Conservation (phyloP, 2,797 vertebrate species). For the Glyptemys insculpta region DNA sequence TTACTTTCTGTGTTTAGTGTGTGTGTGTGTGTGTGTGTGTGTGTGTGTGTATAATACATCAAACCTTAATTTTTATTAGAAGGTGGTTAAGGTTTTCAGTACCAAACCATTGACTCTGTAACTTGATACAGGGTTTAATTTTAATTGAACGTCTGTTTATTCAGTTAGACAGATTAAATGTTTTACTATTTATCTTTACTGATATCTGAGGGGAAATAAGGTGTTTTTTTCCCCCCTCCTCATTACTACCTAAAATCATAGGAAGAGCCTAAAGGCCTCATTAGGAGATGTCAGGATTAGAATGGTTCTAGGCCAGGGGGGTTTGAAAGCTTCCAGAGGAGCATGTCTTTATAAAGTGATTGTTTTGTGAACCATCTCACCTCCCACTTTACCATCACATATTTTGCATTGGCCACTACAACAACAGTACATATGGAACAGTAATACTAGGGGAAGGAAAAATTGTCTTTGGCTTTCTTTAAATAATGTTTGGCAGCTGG, state of each 20-base stretch:
- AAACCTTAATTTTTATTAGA: conserved; percentile 17
- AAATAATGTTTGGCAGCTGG: neutral
- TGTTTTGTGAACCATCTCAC: neutral
- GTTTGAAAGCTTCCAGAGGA: neutral
- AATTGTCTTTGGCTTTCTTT: neutral
- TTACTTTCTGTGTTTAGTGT: neutral
- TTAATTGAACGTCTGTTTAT: conserved; percentile 46
- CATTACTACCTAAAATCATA: neutral
- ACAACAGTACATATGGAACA: neutral
- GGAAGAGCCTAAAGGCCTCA: neutral
- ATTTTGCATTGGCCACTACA: neutral
- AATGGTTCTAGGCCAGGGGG: neutral
- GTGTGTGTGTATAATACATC: no score
- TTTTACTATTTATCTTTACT: conserved; percentile 10
- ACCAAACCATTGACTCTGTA: conserved; percentile 18
- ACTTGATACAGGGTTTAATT: conserved; percentile 6
- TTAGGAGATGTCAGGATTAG: neutral
- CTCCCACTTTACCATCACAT: neutral
- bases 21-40: no score
- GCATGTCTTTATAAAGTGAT: neutral
- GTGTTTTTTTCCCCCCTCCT: neutral
- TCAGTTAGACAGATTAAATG: conserved; percentile 20
- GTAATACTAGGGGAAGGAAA: neutral
- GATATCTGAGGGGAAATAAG: conserved; percentile 10
- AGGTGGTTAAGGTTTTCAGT: conserved; percentile 12